phyloP scores from a whole-genome alignment of 2,888 invertebrate genomes.

The Allophyes oxyacanthae region DNA sequence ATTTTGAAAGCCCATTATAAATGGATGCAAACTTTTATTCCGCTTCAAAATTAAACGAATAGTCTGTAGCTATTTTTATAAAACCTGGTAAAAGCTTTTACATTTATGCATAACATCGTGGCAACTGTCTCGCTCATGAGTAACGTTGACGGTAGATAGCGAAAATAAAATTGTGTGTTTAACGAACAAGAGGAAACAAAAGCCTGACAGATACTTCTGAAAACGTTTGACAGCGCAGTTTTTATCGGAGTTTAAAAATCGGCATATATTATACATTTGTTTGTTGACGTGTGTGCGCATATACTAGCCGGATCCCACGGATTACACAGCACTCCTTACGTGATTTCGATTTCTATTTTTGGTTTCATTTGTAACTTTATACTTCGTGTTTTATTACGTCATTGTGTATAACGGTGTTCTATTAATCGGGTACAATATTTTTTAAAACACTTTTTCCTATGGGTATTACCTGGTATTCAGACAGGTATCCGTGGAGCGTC shows the following conservation, averaged over 20 bases:
- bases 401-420: slow-evolving; percentile 2
- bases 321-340: slow-evolving; percentile 14
- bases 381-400: slow-evolving; percentile 9
- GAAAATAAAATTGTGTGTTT: slow-evolving; percentile 54
- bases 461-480: slow-evolving; percentile 22
- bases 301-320: slow-evolving; percentile 26
- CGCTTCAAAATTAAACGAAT: slow-evolving; percentile 31
- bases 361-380: background rate
- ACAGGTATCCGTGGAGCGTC: too few species aligned
- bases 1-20: slow-evolving; percentile 27
- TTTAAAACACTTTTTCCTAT: slow-evolving; percentile 8
- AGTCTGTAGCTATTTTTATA: slow-evolving; percentile 38
- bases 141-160: slow-evolving; percentile 58
- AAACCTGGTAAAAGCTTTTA: slow-evolving; percentile 62
- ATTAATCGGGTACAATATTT: slow-evolving; percentile 11
- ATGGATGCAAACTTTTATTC: slow-evolving; percentile 18
- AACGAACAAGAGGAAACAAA: slow-evolving; percentile 48
- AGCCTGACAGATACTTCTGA: slow-evolving; percentile 55
- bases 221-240: slow-evolving; percentile 48
- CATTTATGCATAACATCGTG: slow-evolving; percentile 56
- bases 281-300: slow-evolving; percentile 36
- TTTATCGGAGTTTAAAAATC: slow-evolving; percentile 52
- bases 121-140: slow-evolving; percentile 58
- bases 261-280: slow-evolving; percentile 31
- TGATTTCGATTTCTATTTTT: slow-evolving; percentile 5